These are phyloP conservation scores for Anseranas semipalmata DNA, from an alignment of 2,113 vertebrate species.

Conservation along the genomic window DNA sequence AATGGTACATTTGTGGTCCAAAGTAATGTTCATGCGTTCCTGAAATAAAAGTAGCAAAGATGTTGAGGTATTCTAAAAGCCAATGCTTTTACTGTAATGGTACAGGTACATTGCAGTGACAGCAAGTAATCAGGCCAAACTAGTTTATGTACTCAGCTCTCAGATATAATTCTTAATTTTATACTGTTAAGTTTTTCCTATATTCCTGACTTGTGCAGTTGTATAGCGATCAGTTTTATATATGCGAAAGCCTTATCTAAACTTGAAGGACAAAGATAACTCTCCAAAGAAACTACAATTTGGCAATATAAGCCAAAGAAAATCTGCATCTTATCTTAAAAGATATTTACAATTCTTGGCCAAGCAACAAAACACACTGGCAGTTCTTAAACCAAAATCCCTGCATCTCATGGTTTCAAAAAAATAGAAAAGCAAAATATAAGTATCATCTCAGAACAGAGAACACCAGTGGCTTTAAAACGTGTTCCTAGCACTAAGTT, in stretches of 20 bases:
- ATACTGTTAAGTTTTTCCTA: background rate
- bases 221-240: background rate
- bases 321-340: background rate
- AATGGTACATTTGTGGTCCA: constrained; percentile 96
- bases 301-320: background rate
- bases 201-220: background rate
- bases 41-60: constrained; percentile 69
- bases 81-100: background rate
- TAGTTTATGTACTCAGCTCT: background rate
- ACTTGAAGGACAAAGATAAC: background rate
- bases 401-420: background rate
- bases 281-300: background rate
- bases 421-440: background rate
- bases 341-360: background rate
- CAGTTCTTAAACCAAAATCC: background rate
- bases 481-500: background rate
- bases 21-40: constrained; percentile 90
- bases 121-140: background rate
- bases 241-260: background rate
- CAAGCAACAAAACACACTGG: background rate
- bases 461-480: background rate
- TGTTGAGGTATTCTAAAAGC: background rate
- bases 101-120: background rate
- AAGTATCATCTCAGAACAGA: background rate
- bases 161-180: background rate